phyloP scores from a whole-genome alignment of 1,140 invertebrate species.

The Arctopsyche grandis region DNA sequence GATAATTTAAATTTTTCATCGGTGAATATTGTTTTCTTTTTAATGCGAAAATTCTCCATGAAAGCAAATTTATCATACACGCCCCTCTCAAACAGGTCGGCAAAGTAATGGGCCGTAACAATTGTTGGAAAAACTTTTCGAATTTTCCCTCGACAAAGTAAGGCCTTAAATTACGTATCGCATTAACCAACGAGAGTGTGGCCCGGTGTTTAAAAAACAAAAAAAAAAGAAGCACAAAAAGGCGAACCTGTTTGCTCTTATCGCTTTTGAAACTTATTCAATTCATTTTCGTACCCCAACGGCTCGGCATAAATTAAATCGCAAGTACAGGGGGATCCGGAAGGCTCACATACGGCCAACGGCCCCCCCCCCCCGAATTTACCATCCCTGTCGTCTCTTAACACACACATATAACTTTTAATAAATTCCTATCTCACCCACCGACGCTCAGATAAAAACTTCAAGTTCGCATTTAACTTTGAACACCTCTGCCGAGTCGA shows the following conservation, averaged over 20 bases:
- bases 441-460: constrained; percentile 35
- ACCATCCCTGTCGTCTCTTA: not conserved
- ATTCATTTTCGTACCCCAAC: constrained; percentile 32
- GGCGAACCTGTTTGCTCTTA: constrained; percentile 15
- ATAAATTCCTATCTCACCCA: constrained; percentile 34
- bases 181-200: constrained; percentile 16
- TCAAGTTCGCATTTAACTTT: constrained; percentile 41
- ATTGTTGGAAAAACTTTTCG: constrained; percentile 23
- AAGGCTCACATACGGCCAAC: not conserved
- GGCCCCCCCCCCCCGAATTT: not conserved
- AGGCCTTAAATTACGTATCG: constrained; percentile 37
- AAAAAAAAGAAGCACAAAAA: constrained; percentile 11
- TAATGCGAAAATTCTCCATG: not conserved
- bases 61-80: constrained; percentile 6
- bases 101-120: constrained; percentile 25
- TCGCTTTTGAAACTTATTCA: constrained; percentile 28
- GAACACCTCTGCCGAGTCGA: constrained; percentile 32
- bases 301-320: constrained; percentile 29
- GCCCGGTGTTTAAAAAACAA: not conserved
- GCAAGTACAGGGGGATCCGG: not conserved
- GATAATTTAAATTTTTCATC: not conserved
- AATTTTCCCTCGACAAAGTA: constrained; percentile 19
- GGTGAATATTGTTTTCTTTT: not conserved
- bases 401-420: constrained; percentile 35
- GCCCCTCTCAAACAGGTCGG: constrained; percentile 12